phyloP scores from a whole-genome alignment of 2,888 invertebrate species.

The Dysmachus trigonus region DNA sequence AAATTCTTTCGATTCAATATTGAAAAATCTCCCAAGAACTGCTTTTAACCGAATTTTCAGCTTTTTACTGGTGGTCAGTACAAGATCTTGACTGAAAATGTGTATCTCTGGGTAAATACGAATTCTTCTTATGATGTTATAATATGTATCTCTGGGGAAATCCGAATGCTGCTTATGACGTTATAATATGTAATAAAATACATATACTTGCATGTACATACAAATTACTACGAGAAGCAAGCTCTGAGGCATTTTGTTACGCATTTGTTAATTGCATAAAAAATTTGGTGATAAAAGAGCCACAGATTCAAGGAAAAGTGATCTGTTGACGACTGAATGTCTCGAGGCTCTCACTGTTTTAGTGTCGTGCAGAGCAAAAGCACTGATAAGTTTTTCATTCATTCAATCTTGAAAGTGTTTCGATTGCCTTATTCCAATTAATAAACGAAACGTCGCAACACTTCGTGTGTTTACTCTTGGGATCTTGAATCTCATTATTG shows the following conservation, averaged over 20 bases:
- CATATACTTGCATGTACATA: background rate
- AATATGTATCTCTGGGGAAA: background rate
- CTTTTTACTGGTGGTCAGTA: background rate
- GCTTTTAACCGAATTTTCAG: background rate
- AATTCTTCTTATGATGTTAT: background rate
- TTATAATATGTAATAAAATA: background rate
- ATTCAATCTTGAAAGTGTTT: background rate
- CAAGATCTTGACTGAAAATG: background rate
- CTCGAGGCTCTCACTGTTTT: background rate
- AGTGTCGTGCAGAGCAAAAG: conserved; percentile 7
- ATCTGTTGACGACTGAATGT: background rate
- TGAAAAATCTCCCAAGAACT: background rate
- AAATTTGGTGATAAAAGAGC: background rate
- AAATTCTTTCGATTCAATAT: background rate
- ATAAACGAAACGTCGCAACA: background rate
- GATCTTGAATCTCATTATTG: background rate
- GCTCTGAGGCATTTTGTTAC: background rate
- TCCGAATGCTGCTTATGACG: background rate
- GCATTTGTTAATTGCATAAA: background rate
- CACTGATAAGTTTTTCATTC: conserved; percentile 12
- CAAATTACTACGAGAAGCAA: background rate
- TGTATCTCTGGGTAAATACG: background rate
- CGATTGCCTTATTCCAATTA: background rate
- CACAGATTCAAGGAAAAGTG: background rate
- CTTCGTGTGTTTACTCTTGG: background rate